A percentile compares a stretch with the other conserved stretches of the same genome.
Conservation (phyloP, 2,888 invertebrate genomes). For the Apodemia hepburni region DNA sequence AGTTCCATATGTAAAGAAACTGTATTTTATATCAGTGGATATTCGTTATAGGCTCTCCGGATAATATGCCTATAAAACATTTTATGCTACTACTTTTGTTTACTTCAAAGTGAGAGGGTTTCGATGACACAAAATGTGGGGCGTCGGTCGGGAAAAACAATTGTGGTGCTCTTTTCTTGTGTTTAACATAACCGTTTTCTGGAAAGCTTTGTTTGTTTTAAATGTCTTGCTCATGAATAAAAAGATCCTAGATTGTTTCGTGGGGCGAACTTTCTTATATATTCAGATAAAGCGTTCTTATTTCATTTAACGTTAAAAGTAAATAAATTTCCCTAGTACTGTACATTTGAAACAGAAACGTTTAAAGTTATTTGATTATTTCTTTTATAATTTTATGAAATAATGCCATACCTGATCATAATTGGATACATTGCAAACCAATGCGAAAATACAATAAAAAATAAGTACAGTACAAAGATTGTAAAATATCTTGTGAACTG, state of each 20-base stretch:
- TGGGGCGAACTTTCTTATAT: not conserved
- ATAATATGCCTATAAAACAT: constrained; percentile 56
- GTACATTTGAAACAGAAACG: no score
- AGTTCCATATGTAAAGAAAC: not conserved
- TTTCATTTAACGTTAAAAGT: no score
- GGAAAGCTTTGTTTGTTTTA: constrained; percentile 40
- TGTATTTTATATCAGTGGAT: not conserved
- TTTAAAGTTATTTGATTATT: no score
- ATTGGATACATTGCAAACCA: no score
- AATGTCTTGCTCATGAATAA: constrained; percentile 25
- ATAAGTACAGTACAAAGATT: no score
- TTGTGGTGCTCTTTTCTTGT: constrained; percentile 39
- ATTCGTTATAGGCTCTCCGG: not conserved
- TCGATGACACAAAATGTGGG: constrained; percentile 44
- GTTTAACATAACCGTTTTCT: constrained; percentile 45
- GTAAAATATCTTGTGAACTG: no score
- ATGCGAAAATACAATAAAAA: no score
- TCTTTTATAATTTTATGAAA: no score
- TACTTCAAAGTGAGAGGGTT: constrained; percentile 52
- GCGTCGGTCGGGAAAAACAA: constrained; percentile 39
- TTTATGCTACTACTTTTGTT: constrained; percentile 65
- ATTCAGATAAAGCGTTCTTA: not conserved
- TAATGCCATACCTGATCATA: no score
- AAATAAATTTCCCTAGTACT: no score
- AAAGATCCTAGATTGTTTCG: constrained; percentile 4